These are phyloP conservation scores for Balanococcus diminutus DNA, from an alignment of 2,888 invertebrate species.

Conservation along the genomic window DNA sequence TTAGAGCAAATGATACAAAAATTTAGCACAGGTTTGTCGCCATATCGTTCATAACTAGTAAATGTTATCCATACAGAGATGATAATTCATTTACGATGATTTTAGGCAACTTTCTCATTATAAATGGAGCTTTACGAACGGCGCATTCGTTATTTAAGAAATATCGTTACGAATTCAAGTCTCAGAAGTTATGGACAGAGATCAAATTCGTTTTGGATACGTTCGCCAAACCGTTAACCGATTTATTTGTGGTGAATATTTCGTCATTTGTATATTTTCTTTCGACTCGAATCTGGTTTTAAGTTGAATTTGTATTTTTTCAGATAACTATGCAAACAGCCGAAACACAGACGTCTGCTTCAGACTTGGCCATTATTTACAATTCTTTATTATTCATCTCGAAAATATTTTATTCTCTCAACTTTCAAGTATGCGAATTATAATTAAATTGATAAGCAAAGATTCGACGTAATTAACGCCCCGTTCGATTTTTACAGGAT, in stretches of 20 bases:
- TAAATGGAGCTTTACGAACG: constrained; percentile 92
- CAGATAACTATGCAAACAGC: constrained; percentile 85
- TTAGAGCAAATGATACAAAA: constrained; percentile 92
- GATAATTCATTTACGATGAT: background rate
- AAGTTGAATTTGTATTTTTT: constrained; percentile 58
- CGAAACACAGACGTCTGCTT: constrained; percentile 78
- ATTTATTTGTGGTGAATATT: constrained; percentile 77
- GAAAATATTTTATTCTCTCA: constrained; percentile 96
- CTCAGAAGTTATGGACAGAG: constrained; percentile 92
- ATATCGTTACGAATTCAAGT: constrained; percentile 95
- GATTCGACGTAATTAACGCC: background rate
- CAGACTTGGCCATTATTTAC: constrained; percentile 74
- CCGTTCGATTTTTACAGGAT: constrained; percentile 67
- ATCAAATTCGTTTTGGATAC: constrained; percentile 94
- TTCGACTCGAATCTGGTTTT: background rate
- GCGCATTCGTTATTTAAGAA: constrained; percentile 96
- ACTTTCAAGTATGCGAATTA: constrained; percentile 76
- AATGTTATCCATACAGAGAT: background rate
- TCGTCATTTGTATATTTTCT: constrained; percentile 59
- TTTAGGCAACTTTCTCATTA: constrained; percentile 87
- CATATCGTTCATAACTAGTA: background rate
- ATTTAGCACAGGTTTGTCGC: constrained; percentile 72
- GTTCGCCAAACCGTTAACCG: constrained; percentile 92
- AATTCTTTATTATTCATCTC: constrained; percentile 85
- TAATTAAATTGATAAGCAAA: background rate